A percentile compares a stretch with the other conserved stretches of the same genome.
Conservation (phyloP, 53 echinoderm and acorn worm genomes). For the Echinometra lucunter region DNA sequence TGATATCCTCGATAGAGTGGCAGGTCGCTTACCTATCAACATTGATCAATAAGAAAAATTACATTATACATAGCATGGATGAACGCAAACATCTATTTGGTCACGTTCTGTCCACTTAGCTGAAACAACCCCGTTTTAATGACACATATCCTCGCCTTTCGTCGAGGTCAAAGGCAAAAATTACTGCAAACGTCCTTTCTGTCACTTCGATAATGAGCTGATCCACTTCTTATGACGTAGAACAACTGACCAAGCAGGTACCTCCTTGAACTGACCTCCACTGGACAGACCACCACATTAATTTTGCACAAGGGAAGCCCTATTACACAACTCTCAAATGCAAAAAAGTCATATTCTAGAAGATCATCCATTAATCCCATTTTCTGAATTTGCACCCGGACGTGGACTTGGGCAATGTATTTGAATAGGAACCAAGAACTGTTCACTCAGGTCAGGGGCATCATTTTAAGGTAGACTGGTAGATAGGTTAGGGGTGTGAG, state of each 20-base stretch:
- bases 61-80: no score
- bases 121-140: neutral
- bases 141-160: neutral
- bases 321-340: neutral
- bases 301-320: neutral
- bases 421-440: no score
- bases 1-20: no score
- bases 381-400: no score
- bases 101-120: neutral
- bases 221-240: neutral
- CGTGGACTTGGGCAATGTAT: no score
- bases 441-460: no score
- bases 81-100: neutral
- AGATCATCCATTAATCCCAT: neutral
- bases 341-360: neutral
- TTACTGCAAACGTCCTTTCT: neutral
- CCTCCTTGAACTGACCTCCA: no score
- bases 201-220: neutral
- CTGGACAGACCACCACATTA: neutral
- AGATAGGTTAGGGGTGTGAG: no score
- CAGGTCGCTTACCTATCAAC: no score
- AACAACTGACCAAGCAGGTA: neutral
- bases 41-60: no score
- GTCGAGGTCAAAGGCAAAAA: neutral
- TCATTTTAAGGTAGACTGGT: no score